Evolutionary conservation across 2,113 vertebrate species (phyloP), one percentile per base, ranked within the genome.

Genomic region (Bostrychus sinensis): DNA sequence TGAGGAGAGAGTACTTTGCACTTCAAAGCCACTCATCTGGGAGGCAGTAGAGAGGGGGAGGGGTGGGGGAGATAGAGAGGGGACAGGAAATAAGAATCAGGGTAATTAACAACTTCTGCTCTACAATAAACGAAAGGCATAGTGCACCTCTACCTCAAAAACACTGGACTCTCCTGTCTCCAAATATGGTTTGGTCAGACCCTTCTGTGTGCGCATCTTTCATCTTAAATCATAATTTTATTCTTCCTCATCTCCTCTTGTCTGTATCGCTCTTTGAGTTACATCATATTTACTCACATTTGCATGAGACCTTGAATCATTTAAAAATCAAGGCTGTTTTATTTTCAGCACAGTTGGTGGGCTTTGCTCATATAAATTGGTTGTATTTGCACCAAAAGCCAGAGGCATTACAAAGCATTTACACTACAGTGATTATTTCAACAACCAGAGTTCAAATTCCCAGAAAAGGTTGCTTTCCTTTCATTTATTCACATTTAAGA

Each of bases 81-180:
- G 91, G 90, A 92, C 91, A 93, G 93, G 93, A 94, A 93, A 91
- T 92, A 90, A 91, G 92, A 91, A 91, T 92, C 91, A 87, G 89
- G 89, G 91, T 93, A 93, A 94, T 94, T 94, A 94, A 92, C 92
- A 93, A 93, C 91, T 92, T 93, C 91, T 94, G 92, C 91, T 91
- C 86, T 7, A 89, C 93, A 92, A 94, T 93, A 92, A 93, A 93
- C 83, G 88, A 79, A 73, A 91, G 81, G 85, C 78, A 68, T 55
- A 69, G 80, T 65, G 71, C 71, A 89, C 83, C 85, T 88, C 86
- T 87, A 79, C 87, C 76, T 77, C 53, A 56, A 61, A 87, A 66
- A 79, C 68, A 51, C 25, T 28, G 25, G 25, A 56, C 81, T 76
- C 78, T 84, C 58, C 70, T 76, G 62, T 87, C 77, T 77, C 57